A percentile compares a stretch with the other conserved stretches of the same genome.
Evolutionary conservation across 2,888 invertebrate species (phyloP).

Genomic region (Ephialtes manifestator): DNA sequence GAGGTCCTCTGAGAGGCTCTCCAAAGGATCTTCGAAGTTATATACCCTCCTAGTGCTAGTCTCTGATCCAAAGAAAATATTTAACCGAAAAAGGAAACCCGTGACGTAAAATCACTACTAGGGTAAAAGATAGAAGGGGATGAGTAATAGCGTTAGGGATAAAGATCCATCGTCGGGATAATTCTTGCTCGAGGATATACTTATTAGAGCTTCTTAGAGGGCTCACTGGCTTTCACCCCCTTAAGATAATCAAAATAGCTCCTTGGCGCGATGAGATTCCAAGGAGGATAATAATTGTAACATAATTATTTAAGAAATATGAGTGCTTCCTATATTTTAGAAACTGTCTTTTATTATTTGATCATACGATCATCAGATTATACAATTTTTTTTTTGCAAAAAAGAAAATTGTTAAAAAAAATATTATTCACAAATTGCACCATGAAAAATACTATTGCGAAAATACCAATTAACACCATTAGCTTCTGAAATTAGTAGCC

Average conservation of each 20-base stretch:
- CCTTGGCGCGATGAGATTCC: conserved; percentile 63
- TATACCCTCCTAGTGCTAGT: conserved; percentile 7
- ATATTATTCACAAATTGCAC: no score
- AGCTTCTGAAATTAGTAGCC: no score
- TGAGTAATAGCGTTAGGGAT: conserved; percentile 33
- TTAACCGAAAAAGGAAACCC: conserved; percentile 11
- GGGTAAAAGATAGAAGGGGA: conserved; percentile 14
- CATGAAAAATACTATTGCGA: no score
- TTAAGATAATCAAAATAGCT: conserved; percentile 66
- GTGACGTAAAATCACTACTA: conserved; percentile 42
- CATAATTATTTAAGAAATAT: not conserved
- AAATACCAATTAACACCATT: no score
- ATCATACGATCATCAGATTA: no score
- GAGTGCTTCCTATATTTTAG: not conserved
- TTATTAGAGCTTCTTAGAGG: conserved; percentile 68
- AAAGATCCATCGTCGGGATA: conserved; percentile 49
- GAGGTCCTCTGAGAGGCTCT: conserved; percentile 38
- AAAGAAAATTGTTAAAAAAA: no score
- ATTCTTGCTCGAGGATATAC: conserved; percentile 54
- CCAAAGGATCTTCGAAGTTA: conserved; percentile 53
- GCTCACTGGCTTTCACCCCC: conserved; percentile 68
- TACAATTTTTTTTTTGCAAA: no score
- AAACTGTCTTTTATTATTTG: not conserved
- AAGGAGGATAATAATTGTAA: conserved; percentile 34
- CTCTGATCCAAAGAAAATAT: conserved; percentile 37